A percentile compares a stretch with the other conserved stretches of the same genome.
Conservation (phyloP, 2,797 vertebrate species). For the Hylomyscus alleni region DNA sequence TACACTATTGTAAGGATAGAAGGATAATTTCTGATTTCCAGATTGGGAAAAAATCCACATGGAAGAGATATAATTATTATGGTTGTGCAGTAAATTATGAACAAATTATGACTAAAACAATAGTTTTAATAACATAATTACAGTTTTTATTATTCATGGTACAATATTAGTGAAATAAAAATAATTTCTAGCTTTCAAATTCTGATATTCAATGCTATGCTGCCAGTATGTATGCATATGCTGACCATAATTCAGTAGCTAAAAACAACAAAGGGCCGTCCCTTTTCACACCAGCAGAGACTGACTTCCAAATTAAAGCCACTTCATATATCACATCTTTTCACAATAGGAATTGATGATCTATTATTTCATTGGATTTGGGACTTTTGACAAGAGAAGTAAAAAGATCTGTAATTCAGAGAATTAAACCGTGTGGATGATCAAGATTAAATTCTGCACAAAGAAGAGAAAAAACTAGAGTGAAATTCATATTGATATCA, state of each 20-base stretch:
- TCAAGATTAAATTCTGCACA: constrained; percentile 78
- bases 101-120: constrained; percentile 47
- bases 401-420: constrained; percentile 85
- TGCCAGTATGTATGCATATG: constrained; percentile 65
- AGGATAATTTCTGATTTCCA: constrained; percentile 61
- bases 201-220: constrained; percentile 67
- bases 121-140: constrained; percentile 42
- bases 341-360: constrained; percentile 86
- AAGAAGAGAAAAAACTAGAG: constrained; percentile 71
- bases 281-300: constrained; percentile 73
- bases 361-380: constrained; percentile 85
- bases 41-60: constrained; percentile 38
- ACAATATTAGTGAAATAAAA: constrained; percentile 69
- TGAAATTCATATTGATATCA: constrained; percentile 79
- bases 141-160: constrained; percentile 62
- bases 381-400: constrained; percentile 83
- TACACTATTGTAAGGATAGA: constrained; percentile 22
- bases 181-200: constrained; percentile 19
- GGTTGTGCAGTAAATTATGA: constrained; percentile 42
- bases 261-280: constrained; percentile 78
- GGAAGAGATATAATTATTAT: constrained; percentile 28
- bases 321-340: constrained; percentile 82
- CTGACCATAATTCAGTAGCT: constrained; percentile 61
- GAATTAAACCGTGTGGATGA: constrained; percentile 86
- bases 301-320: constrained; percentile 83